phyloP scores from a whole-genome alignment of 2,888 invertebrate species.

The Aspidiotus destructor region DNA sequence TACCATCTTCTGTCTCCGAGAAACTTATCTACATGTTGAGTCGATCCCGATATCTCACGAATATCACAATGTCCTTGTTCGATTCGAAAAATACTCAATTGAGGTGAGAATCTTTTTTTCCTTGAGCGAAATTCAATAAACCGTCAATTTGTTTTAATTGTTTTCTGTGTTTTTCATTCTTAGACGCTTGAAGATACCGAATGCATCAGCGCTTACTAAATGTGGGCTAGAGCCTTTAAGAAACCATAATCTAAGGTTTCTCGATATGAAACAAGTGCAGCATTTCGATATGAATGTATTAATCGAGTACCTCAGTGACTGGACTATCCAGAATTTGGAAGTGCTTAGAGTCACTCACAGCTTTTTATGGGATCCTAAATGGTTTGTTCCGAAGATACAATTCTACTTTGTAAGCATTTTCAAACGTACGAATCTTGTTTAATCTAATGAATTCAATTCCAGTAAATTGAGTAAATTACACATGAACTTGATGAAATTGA shows the following conservation, averaged over 20 bases:
- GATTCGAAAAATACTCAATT: constrained; percentile 51
- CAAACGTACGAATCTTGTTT: not conserved
- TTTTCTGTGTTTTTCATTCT: constrained; percentile 7
- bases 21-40: constrained; percentile 49
- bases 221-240: constrained; percentile 52
- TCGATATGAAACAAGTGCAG: constrained; percentile 50
- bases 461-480: no score
- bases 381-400: not conserved
- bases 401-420: not conserved
- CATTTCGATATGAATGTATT: constrained; percentile 52
- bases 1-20: constrained; percentile 52
- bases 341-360: constrained; percentile 53
- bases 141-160: not conserved
- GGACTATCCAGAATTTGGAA: constrained; percentile 53
- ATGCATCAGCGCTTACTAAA: constrained; percentile 50
- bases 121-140: not conserved
- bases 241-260: constrained; percentile 53
- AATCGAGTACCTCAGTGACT: constrained; percentile 55
- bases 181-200: constrained; percentile 48
- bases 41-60: constrained; percentile 50
- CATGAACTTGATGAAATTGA: constrained; percentile 40
- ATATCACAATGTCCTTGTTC: constrained; percentile 53
- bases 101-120: constrained; percentile 40
- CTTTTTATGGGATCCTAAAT: constrained; percentile 39
- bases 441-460: not conserved